Evolutionary conservation across 1,140 invertebrate genomes (phyloP).

Genomic region (Thaumetopoea pityocampa): DNA sequence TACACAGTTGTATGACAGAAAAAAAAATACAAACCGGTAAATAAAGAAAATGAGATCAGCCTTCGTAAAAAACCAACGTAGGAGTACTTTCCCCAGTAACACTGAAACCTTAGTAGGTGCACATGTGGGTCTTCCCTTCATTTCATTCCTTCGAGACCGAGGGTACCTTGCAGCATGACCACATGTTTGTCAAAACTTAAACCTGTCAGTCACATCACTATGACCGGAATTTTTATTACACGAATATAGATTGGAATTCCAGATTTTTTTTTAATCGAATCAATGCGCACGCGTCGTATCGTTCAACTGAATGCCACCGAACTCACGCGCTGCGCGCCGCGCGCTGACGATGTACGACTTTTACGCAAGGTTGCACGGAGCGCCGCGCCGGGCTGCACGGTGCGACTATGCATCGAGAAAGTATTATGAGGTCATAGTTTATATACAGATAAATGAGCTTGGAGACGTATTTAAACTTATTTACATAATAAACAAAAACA

Average conservation of each 20-base stretch:
- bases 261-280: no score
- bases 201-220: conserved; percentile 12
- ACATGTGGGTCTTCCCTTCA: conserved; percentile 44
- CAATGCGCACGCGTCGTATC: conserved; percentile 28
- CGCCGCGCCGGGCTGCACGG: conserved; percentile 21
- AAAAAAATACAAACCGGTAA: conserved; percentile 53
- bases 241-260: no score
- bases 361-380: no score
- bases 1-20: conserved; percentile 10
- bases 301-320: conserved; percentile 25
- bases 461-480: no score
- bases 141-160: conserved; percentile 44
- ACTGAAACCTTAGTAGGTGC: conserved; percentile 42
- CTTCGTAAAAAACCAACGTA: conserved; percentile 59
- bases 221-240: neutral
- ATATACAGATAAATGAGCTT: no score
- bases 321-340: conserved; percentile 5
- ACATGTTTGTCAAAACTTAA: conserved; percentile 12
- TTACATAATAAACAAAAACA: no score
- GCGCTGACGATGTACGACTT: no score
- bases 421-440: no score
- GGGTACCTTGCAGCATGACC: conserved; percentile 21
- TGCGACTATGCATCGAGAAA: no score
- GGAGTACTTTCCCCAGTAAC: conserved; percentile 46
- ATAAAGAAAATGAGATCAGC: conserved; percentile 56